Evolutionary conservation across 1,140 invertebrate species (phyloP), one percentile per base, ranked within the genome.

Genomic region (Hydropsyche tenuis): DNA sequence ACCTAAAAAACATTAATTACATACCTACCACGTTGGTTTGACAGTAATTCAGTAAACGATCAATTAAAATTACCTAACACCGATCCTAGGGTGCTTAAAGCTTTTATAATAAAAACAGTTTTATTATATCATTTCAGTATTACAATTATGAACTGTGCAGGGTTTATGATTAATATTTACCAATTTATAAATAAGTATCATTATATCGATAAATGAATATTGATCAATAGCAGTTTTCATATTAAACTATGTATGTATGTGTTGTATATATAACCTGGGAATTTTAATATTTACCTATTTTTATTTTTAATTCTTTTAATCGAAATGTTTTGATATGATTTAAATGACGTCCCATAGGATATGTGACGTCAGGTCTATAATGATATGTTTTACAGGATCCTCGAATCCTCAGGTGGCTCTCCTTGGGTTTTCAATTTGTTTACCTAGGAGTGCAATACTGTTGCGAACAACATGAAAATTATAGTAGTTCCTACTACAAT

Each of bases 81-180:
- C 63, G 73, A 74, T 62, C 68, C 73, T 74, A 74, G 27, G 65
- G 73, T 70, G 73, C 69, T 74, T 74, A 74, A 74, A 74, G 73
- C 73, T 74, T 65, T 70, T 48, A 53, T 65, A 71, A 60, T 69
- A 69, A 66, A 74, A 69, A 64, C 65, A 60, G 45, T 66, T 62
- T 46, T 73, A 65, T 37, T 56, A 63, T 62, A 62, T 18, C 16
- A 16, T 48, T n/a, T 48, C 16, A 48, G 11, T 48, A 48, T 25
- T 51, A 68, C 43, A 37, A 72, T 70, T 42, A 56, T 70, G 68
- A 66, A 68, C 27, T 53, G 69, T 70, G 48, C 14, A 71, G 25
- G 27, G 43, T 65, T 48, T 75, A 64, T 53, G 14, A 45, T 72
- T 63, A 23, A 72, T 60, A 14, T 60, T 71, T 51, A 69, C 20